Evolutionary conservation across 2,888 invertebrate species (phyloP).

Genomic region (Zele albiditarsus): DNA sequence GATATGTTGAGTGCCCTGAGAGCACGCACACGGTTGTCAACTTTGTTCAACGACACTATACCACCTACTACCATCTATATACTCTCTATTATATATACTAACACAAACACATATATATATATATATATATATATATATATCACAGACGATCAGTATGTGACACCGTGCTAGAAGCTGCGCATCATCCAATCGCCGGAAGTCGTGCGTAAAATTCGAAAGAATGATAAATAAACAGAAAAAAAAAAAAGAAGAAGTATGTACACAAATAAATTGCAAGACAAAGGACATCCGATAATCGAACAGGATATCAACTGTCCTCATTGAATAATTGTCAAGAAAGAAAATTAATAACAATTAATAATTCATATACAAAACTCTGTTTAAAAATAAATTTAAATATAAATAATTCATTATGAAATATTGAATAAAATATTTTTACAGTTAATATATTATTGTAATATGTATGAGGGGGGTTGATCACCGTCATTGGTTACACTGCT

Average conservation of each 20-base stretch:
- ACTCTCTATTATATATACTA: background rate
- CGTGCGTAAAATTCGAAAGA: conserved; percentile 39
- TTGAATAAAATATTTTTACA: background rate
- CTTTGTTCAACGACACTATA: conserved; percentile 42
- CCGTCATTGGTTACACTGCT: conserved; percentile 26
- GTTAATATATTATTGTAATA: background rate
- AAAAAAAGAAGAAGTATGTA: background rate
- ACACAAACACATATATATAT: background rate
- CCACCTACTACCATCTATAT: background rate
- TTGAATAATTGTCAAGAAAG: background rate
- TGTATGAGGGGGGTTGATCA: conserved; percentile 35
- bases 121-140: conserved; percentile 25
- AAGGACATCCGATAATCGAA: background rate
- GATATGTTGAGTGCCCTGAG: conserved; percentile 52
- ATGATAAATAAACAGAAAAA: conserved; percentile 28
- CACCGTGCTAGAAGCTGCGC: conserved; percentile 24
- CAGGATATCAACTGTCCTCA: background rate
- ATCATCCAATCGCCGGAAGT: conserved; percentile 43
- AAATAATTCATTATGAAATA: background rate
- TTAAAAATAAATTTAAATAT: background rate
- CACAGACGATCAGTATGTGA: conserved; percentile 40
- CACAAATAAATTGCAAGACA: background rate
- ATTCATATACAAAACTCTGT: background rate
- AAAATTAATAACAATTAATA: background rate
- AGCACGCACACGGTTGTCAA: conserved; percentile 58